Percentiles rank a stretch among this genome's conserved stretches.
These are phyloP conservation scores for Liodrosophila aerea DNA, from an alignment of 2,888 invertebrate genomes.

Conservation along the genomic window DNA sequence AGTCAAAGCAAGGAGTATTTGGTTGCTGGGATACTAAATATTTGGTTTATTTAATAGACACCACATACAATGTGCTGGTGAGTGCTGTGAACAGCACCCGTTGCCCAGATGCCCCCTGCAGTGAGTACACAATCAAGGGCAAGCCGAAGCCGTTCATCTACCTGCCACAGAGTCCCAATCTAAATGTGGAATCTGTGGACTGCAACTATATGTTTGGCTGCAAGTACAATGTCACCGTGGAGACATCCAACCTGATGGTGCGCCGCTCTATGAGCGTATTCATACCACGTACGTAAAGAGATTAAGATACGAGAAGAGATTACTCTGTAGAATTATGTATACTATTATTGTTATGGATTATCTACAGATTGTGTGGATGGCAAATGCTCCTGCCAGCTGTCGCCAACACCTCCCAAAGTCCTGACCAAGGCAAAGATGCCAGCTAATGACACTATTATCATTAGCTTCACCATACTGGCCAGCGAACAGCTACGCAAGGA, in stretches of 20 bases:
- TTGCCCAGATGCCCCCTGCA: slow-evolving; percentile 73
- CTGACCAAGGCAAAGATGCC: slow-evolving; percentile 54
- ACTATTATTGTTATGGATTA: too few species aligned
- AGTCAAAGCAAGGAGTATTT: background rate
- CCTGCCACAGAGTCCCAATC: slow-evolving; percentile 68
- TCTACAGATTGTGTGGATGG: slow-evolving; percentile 76
- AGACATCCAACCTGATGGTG: slow-evolving; percentile 67
- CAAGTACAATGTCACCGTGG: slow-evolving; percentile 77
- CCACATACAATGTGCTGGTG: slow-evolving; percentile 76
- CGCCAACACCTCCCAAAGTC: slow-evolving; percentile 63
- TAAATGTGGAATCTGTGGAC: slow-evolving; percentile 69
- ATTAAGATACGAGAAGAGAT: background rate
- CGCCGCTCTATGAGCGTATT: slow-evolving; percentile 47
- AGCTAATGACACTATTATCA: slow-evolving; percentile 64
- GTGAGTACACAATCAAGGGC: slow-evolving; percentile 67
- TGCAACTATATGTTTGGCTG: slow-evolving; percentile 79
- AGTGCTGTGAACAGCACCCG: slow-evolving; percentile 68
- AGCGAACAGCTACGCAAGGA: slow-evolving; percentile 48
- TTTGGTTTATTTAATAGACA: slow-evolving; percentile 48
- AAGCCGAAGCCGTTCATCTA: slow-evolving; percentile 47
- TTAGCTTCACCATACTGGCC: slow-evolving; percentile 64
- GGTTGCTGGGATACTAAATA: too few species aligned
- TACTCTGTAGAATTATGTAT: too few species aligned
- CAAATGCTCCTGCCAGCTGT: slow-evolving; percentile 73
- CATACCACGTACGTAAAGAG: slow-evolving; percentile 73